Percentiles rank a stretch among this genome's conserved stretches.
Evolutionary conservation across 2,113 vertebrate genomes (phyloP).

Genomic region (Nansenia antarctica): DNA sequence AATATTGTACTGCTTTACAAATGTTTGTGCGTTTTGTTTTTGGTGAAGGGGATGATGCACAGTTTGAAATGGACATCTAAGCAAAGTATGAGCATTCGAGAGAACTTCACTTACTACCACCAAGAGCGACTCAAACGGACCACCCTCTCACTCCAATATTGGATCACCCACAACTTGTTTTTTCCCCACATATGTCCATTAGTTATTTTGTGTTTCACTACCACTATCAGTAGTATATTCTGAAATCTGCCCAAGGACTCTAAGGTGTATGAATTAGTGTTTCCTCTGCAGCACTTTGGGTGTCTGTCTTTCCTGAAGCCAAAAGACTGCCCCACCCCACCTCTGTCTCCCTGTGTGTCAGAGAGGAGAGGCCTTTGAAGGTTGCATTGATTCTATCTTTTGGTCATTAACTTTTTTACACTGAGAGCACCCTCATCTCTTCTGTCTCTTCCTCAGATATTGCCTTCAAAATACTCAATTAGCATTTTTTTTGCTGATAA

Average conservation of each 20-base stretch:
- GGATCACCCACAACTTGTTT: neutral
- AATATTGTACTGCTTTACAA: neutral
- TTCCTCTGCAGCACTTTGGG: neutral
- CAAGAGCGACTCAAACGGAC: conserved; percentile 14
- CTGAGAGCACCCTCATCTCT: neutral
- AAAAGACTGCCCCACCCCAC: neutral
- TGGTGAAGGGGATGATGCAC: conserved; percentile 71
- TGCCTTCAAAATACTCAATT: conserved; percentile 40
- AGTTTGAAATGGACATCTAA: conserved; percentile 87
- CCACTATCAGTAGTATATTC: neutral
- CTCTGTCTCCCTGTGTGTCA: neutral
- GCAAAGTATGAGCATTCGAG: neutral
- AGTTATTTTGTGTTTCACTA: neutral
- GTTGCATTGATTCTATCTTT: neutral
- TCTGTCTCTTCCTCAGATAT: conserved; percentile 23
- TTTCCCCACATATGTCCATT: neutral
- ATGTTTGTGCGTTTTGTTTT: neutral
- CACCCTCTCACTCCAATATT: neutral
- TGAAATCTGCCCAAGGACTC: neutral
- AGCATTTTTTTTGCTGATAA: neutral
- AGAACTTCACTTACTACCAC: conserved; percentile 4
- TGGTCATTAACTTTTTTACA: neutral
- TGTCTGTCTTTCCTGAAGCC: neutral
- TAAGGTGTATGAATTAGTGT: neutral
- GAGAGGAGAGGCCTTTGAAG: neutral